A percentile compares a stretch with the other conserved stretches of the same genome.
Conservation (phyloP, 2,797 vertebrate species). For the Serranus cabrilla region DNA sequence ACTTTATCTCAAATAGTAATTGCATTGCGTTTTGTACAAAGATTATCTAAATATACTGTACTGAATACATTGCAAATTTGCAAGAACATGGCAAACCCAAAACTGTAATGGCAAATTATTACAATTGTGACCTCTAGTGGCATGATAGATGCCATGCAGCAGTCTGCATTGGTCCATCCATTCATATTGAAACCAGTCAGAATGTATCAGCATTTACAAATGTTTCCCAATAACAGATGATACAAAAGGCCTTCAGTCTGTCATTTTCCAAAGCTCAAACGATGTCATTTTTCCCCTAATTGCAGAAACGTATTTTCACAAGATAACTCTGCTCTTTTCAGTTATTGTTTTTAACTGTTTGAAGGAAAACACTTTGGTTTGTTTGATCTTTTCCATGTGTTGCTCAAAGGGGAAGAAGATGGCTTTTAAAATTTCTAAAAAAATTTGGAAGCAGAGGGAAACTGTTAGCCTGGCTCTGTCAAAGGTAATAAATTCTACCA, state of each 20-base stretch:
- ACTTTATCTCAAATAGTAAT: neutral
- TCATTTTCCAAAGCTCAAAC: no score
- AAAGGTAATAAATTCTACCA: no score
- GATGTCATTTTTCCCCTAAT: no score
- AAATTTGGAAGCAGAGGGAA: no score
- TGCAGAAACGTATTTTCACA: neutral
- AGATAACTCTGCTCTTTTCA: neutral
- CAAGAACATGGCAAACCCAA: neutral
- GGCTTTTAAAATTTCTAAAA: no score
- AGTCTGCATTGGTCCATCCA: neutral
- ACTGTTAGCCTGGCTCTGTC: no score
- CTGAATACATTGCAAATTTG: neutral
- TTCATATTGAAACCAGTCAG: neutral
- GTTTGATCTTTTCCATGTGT: neutral
- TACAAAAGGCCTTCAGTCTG: neutral
- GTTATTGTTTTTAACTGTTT: neutral
- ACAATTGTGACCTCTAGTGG: constrained; percentile 62
- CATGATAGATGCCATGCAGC: neutral
- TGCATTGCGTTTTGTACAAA: neutral
- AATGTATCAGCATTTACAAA: neutral
- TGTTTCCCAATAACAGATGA: neutral
- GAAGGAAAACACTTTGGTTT: no score
- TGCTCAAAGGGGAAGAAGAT: neutral
- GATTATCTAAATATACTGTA: neutral
- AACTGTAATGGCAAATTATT: constrained; percentile 22